A percentile compares a stretch with the other conserved stretches of the same genome.
Evolutionary conservation across 2,888 invertebrate genomes (phyloP).

Genomic region (Cataglyphis livida): DNA sequence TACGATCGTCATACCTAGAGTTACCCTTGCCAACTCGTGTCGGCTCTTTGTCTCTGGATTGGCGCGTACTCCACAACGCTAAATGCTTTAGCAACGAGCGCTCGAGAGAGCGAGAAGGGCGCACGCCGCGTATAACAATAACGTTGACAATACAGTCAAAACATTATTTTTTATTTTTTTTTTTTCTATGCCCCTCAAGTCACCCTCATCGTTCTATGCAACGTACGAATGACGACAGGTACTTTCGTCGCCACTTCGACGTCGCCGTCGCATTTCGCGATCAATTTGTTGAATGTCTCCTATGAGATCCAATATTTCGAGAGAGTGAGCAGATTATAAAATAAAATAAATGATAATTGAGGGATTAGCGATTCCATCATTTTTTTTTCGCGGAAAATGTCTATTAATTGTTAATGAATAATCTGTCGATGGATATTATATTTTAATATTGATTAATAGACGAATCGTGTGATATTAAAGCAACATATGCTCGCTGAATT

Average conservation of each 20-base stretch:
- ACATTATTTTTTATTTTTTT: conserved; percentile 61
- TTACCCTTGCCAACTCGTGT: conserved; percentile 76
- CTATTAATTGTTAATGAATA: neutral
- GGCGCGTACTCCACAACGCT: conserved; percentile 69
- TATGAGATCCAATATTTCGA: conserved; percentile 44
- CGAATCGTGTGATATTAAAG: too few species aligned
- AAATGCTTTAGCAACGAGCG: conserved; percentile 71
- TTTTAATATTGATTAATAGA: neutral
- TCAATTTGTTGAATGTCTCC: conserved; percentile 8
- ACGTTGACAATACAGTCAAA: conserved; percentile 71
- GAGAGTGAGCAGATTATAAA: conserved; percentile 27
- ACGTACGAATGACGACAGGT: conserved; percentile 53
- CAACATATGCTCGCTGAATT: too few species aligned
- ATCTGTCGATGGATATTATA: conserved; percentile 6
- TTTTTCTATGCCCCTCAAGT: neutral
- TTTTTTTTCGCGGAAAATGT: neutral
- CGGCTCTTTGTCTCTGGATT: conserved; percentile 76
- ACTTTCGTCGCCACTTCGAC: conserved; percentile 41
- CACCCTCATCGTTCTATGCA: conserved; percentile 42
- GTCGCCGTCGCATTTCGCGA: conserved; percentile 46
- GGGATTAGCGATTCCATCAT: conserved; percentile 7
- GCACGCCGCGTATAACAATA: conserved; percentile 66
- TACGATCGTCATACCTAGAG: conserved; percentile 74
- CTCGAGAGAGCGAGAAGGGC: conserved; percentile 62
- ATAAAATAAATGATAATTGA: conserved; percentile 22